These are phyloP conservation scores for Hippoglossus hippoglossus DNA, from an alignment of 2,797 vertebrate genomes.

Conservation along the genomic window DNA sequence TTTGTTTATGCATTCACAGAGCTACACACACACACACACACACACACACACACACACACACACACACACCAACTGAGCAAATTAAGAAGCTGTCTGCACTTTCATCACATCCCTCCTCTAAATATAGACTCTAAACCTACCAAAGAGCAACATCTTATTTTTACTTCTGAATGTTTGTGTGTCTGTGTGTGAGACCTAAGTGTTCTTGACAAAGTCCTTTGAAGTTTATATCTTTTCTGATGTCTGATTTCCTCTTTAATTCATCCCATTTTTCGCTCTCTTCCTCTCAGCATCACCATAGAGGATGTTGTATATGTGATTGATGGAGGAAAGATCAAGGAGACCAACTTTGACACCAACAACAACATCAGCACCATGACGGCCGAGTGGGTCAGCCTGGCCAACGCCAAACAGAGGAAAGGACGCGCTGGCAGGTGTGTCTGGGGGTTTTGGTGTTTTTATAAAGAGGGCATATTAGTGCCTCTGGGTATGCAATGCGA, in stretches of 20 bases:
- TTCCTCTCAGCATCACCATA: slow-evolving; percentile 92
- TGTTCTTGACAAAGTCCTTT: slow-evolving; percentile 41
- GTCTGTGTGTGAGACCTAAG: slow-evolving; percentile 23
- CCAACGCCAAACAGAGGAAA: slow-evolving; percentile 97
- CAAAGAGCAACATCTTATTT: slow-evolving; percentile 51
- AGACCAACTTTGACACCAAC: slow-evolving; percentile 96
- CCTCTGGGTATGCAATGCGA: slow-evolving; percentile 12
- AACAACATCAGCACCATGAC: slow-evolving; percentile 99
- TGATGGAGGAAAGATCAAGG: slow-evolving; percentile 98
- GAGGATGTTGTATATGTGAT: slow-evolving; percentile 98
- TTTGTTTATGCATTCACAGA: slow-evolving; percentile 54
- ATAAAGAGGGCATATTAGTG: background rate
- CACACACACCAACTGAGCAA: slow-evolving; percentile 44
- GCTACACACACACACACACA: slow-evolving; percentile 10
- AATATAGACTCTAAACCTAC: slow-evolving; percentile 56
- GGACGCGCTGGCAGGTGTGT: slow-evolving; percentile 95
- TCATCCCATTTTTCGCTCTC: slow-evolving; percentile 1
- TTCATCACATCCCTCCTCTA: slow-evolving; percentile 36
- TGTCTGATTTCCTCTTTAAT: slow-evolving; percentile 21
- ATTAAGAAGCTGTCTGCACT: slow-evolving; percentile 50
- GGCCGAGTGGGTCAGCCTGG: slow-evolving; percentile 97
- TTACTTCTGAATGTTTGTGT: slow-evolving; percentile 25
- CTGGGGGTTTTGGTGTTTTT: slow-evolving; percentile 5
- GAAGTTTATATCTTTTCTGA: slow-evolving; percentile 30
- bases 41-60: slow-evolving; percentile 23